Evolutionary conservation across 2,797 vertebrate species (phyloP).

Genomic region (Oreochromis grahami): DNA sequence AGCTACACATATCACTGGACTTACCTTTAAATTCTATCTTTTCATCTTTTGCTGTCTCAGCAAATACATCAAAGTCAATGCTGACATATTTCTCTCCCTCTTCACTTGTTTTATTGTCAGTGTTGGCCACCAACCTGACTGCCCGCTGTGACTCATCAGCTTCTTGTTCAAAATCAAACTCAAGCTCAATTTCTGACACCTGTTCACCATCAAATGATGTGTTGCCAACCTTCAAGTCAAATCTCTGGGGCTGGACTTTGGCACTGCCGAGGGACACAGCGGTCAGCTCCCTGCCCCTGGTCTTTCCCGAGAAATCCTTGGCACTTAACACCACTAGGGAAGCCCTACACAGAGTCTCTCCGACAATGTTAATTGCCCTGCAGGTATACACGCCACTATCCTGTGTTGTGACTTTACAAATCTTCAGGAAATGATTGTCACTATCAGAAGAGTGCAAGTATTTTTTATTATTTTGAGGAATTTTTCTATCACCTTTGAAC

Average conservation of each 20-base stretch:
- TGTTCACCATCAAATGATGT: conserved; percentile 75
- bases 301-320: conserved; percentile 65
- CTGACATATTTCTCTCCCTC: conserved; percentile 80
- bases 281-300: conserved; percentile 70
- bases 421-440: conserved; percentile 87
- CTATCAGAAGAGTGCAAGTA: conserved; percentile 83
- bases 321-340: conserved; percentile 78
- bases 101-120: conserved; percentile 74
- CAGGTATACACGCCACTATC: conserved; percentile 89
- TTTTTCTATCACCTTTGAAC: conserved; percentile 85
- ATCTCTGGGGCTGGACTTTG: conserved; percentile 72
- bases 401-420: conserved; percentile 74
- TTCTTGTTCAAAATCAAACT: conserved; percentile 84
- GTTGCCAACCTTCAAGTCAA: conserved; percentile 81
- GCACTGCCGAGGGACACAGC: conserved; percentile 68
- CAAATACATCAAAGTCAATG: conserved; percentile 85
- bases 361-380: conserved; percentile 85
- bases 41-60: conserved; percentile 82
- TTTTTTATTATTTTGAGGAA: conserved; percentile 80
- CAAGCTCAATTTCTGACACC: conserved; percentile 85
- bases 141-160: conserved; percentile 80
- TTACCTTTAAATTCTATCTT: conserved; percentile 85
- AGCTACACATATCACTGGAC: conserved; percentile 84
- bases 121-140: conserved; percentile 77
- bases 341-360: conserved; percentile 88